Evolutionary conservation across 2,888 invertebrate genomes (phyloP).

Genomic region (Stenichneumon culpator): DNA sequence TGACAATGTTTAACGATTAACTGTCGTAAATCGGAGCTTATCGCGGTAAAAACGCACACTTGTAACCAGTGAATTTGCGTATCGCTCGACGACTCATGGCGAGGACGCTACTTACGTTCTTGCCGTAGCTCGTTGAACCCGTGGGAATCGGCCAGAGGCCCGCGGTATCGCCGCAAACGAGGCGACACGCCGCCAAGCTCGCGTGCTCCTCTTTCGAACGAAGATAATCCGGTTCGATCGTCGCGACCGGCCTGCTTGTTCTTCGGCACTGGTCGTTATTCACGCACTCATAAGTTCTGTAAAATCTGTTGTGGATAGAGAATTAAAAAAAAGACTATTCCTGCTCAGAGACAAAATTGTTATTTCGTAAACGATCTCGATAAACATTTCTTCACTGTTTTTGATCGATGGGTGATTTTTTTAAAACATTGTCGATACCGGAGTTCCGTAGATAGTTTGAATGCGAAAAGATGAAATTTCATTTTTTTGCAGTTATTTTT

Average conservation of each 20-base stretch:
- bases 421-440: too few relatives aligned
- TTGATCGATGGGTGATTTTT: too few relatives aligned
- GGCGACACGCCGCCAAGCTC: constrained; percentile 76
- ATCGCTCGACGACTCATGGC: not conserved
- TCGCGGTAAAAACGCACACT: not conserved
- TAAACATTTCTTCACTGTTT: too few relatives aligned
- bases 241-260: constrained; percentile 59
- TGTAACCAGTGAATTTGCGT: not conserved
- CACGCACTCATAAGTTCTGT: constrained; percentile 75
- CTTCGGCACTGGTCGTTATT: constrained; percentile 71
- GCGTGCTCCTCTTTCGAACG: constrained; percentile 69
- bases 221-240: constrained; percentile 58
- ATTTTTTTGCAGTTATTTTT: too few relatives aligned
- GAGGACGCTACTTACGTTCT: constrained; percentile 70
- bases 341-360: too few relatives aligned
- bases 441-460: too few relatives aligned
- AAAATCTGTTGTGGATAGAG: constrained; percentile 68
- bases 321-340: too few relatives aligned
- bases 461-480: too few relatives aligned
- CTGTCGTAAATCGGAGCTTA: not conserved
- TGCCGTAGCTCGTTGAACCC: constrained; percentile 68
- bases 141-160: constrained; percentile 79
- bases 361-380: too few relatives aligned
- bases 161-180: constrained; percentile 74
- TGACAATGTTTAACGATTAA: constrained; percentile 4